A percentile compares a stretch with the other conserved stretches of the same genome.
Conservation (phyloP, 2,797 vertebrate genomes). For the Pangasius mekongensis region DNA sequence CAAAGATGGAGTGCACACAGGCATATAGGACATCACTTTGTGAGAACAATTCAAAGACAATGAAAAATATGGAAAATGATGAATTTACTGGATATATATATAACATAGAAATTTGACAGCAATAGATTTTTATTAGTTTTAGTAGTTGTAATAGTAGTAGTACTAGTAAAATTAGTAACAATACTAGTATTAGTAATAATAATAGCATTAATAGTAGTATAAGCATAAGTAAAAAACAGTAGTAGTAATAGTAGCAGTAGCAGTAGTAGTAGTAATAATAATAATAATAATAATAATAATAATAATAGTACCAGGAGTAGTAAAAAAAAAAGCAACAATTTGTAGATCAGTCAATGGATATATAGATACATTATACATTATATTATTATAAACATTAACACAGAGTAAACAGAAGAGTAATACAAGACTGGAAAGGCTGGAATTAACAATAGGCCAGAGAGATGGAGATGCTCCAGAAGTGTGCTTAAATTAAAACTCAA, state of each 20-base stretch:
- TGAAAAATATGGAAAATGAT: not conserved
- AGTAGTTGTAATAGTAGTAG: not conserved
- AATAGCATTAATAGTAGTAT: not conserved
- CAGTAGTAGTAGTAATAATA: not conserved
- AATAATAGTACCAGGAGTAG: not conserved
- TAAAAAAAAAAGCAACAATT: not conserved
- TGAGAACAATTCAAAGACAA: not conserved
- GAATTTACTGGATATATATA: not conserved
- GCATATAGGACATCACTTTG: not conserved
- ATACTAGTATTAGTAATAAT: not conserved
- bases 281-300: not conserved
- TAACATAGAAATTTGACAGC: not conserved
- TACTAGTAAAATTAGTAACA: not conserved
- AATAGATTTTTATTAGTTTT: not conserved
- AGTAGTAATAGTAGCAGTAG: not conserved
- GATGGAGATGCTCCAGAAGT: not conserved
- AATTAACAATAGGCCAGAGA: not conserved
- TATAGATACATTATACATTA: not conserved
- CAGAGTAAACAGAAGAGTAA: not conserved
- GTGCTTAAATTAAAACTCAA: not conserved
- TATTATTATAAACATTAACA: not conserved
- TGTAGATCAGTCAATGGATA: not conserved
- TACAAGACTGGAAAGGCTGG: not conserved
- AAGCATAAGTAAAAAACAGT: not conserved
- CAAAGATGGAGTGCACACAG: not conserved